phyloP scores from a whole-genome alignment of 92 coral and sea anemone species.

The Epizoanthus ramosus region DNA sequence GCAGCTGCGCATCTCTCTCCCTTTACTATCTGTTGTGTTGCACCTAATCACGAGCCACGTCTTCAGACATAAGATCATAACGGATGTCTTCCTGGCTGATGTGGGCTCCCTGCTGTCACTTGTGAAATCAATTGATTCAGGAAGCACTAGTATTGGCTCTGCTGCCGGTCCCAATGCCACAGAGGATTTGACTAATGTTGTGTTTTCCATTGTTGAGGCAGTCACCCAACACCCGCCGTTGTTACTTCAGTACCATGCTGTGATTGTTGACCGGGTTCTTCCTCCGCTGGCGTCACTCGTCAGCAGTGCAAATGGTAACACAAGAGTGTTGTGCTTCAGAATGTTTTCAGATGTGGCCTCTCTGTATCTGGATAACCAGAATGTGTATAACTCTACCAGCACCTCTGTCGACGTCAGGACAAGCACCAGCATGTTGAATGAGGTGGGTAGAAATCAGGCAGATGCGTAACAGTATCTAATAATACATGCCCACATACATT shows the following conservation, averaged over 20 bases:
- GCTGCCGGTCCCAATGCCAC: constrained; percentile 89
- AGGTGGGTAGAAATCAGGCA: constrained; percentile 55
- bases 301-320: constrained; percentile 86
- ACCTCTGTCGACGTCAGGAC: constrained; percentile 44
- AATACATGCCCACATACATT: neutral
- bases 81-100: constrained; percentile 63
- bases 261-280: constrained; percentile 73
- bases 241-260: constrained; percentile 71
- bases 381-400: constrained; percentile 69
- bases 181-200: constrained; percentile 82
- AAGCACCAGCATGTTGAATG: constrained; percentile 68
- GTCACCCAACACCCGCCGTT: constrained; percentile 97
- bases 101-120: constrained; percentile 76
- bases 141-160: constrained; percentile 88
- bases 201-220: constrained; percentile 90
- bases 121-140: constrained; percentile 87
- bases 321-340: constrained; percentile 88
- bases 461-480: neutral
- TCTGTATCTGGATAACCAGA: constrained; percentile 85
- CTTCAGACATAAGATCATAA: constrained; percentile 74
- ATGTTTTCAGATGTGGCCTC: constrained; percentile 97
- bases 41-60: constrained; percentile 91
- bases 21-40: constrained; percentile 84
- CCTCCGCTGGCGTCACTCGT: constrained; percentile 86
- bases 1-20: constrained; percentile 85